Conservation (phyloP, 2,797 vertebrate species). For the Chelonia mydas region DNA sequence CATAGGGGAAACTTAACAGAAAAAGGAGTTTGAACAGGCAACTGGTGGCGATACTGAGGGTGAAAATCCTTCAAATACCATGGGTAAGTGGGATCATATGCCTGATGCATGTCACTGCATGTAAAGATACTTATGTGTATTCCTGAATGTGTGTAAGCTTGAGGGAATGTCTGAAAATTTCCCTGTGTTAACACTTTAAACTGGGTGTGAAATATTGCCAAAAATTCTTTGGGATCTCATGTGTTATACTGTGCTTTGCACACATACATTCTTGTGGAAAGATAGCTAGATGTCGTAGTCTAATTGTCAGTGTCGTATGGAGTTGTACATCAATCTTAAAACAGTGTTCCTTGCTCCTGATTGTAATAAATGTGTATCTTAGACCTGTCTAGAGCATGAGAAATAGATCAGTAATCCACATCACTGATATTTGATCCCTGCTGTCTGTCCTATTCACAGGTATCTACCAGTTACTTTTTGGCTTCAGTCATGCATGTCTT, state of each 20-base stretch:
- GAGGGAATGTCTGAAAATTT: neutral
- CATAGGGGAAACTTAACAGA: slow-evolving; percentile 14
- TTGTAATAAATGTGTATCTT: neutral
- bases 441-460: neutral
- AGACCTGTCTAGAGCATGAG: neutral
- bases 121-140: neutral
- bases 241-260: neutral
- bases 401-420: neutral
- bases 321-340: accelerated
- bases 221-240: neutral
- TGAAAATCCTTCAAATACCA: neutral
- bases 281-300: neutral
- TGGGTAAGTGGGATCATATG: slow-evolving; percentile 45
- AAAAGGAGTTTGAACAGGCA: slow-evolving; percentile 23
- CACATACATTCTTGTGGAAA: neutral
- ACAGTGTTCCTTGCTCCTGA: neutral
- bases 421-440: neutral
- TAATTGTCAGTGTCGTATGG: neutral
- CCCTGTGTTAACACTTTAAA: neutral
- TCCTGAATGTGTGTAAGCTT: slow-evolving; percentile 19
- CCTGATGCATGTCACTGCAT: slow-evolving; percentile 34
- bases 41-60: neutral
- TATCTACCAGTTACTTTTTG: neutral
- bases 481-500: neutral
- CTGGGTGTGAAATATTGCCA: neutral